Conservation (phyloP, 2,888 invertebrate species). For the Kryphioiulus occultus region DNA sequence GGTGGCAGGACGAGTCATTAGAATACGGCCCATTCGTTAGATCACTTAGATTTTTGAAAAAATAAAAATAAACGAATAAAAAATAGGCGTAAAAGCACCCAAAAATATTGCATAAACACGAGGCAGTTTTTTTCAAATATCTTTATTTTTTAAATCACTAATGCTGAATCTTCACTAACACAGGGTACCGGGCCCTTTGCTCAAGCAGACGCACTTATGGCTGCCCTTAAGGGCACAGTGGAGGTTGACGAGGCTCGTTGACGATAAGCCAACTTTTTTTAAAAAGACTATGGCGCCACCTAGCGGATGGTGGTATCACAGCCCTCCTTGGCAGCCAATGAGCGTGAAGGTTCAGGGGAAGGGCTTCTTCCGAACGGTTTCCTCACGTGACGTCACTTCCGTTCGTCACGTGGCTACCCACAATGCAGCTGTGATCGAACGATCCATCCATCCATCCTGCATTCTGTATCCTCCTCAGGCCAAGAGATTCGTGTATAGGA, state of each 20-base stretch:
- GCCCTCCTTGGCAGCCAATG: neutral
- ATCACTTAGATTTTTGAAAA: no score
- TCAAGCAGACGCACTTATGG: no score
- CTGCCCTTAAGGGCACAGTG: no score
- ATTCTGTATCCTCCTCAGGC: neutral
- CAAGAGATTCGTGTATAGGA: neutral
- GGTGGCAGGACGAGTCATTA: no score
- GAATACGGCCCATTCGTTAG: no score
- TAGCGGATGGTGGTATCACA: neutral
- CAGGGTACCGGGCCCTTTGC: no score
- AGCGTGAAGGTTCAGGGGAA: neutral
- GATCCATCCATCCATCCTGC: neutral
- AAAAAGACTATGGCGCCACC: neutral
- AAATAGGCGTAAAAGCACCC: no score
- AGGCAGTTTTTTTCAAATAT: no score
- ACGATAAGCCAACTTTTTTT: neutral
- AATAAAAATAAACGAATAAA: no score
- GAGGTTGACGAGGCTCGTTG: neutral
- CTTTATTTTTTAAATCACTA: no score
- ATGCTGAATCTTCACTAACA: no score
- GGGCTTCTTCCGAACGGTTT: neutral
- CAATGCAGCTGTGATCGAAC: constrained; percentile 5
- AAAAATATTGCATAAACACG: no score
- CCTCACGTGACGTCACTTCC: neutral
- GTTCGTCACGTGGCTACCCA: neutral